These are phyloP conservation scores for Hoplodrina blanda DNA, from an alignment of 2,888 invertebrate genomes.

Conservation along the genomic window DNA sequence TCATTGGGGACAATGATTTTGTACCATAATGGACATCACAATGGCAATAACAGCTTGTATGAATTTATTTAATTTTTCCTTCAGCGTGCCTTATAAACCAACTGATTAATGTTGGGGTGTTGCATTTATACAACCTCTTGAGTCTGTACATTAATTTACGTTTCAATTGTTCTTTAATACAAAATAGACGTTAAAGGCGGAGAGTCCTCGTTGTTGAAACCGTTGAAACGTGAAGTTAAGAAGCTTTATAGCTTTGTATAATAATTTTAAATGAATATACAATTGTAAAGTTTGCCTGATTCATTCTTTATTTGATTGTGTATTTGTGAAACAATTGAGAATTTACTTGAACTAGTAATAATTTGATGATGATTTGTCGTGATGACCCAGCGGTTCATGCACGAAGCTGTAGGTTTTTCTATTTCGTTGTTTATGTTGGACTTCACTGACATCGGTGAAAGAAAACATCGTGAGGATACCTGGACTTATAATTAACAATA, in stretches of 20 bases:
- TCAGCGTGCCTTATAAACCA: slow-evolving; percentile 72
- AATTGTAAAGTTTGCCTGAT: not conserved
- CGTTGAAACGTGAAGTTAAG: slow-evolving; percentile 8
- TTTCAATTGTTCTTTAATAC: slow-evolving; percentile 65
- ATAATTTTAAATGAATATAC: slow-evolving; percentile 9
- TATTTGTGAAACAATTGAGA: not conserved
- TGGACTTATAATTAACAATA: too few species aligned
- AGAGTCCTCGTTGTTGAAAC: slow-evolving; percentile 6
- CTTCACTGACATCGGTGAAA: too few species aligned
- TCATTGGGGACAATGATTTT: slow-evolving; percentile 67
- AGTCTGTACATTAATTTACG: slow-evolving; percentile 59
- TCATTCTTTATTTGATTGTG: not conserved
- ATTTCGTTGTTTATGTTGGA: too few species aligned
- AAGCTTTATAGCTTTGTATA: slow-evolving; percentile 2
- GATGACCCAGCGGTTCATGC: too few species aligned
- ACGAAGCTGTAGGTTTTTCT: too few species aligned
- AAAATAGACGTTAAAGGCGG: slow-evolving; percentile 44
- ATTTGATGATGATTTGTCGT: too few species aligned
- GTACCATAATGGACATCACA: slow-evolving; percentile 70
- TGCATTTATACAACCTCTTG: slow-evolving; percentile 61
- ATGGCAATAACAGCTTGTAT: slow-evolving; percentile 72
- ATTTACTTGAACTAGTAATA: too few species aligned
- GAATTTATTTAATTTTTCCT: slow-evolving; percentile 72
- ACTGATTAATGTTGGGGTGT: slow-evolving; percentile 70
- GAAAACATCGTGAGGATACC: too few species aligned